Conservation (phyloP, 2,797 vertebrate genomes). For the Periparus ater region DNA sequence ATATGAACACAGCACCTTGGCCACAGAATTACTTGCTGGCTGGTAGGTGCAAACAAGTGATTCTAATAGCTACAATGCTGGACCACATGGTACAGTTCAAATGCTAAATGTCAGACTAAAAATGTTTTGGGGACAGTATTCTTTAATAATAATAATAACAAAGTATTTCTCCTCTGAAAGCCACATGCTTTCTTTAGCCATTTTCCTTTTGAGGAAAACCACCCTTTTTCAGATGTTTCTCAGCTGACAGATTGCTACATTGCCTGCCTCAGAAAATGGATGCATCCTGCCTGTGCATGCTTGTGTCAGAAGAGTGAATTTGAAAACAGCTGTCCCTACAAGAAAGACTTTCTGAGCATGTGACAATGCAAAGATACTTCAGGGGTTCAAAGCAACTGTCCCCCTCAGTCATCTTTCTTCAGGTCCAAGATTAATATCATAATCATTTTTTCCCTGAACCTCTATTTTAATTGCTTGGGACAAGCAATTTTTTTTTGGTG, state of each 20-base stretch:
- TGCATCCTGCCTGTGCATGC: slow-evolving; percentile 42
- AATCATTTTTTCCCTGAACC: background rate
- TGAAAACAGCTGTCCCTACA: slow-evolving; percentile 13
- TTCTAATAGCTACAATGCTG: slow-evolving; percentile 17
- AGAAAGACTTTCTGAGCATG: slow-evolving; percentile 3
- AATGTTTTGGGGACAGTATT: slow-evolving; percentile 41
- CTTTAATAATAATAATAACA: slow-evolving; percentile 62
- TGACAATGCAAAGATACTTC: background rate
- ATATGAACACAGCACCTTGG: background rate
- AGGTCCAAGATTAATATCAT: background rate
- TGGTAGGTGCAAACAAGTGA: slow-evolving; percentile 8
- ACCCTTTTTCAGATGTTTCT: slow-evolving; percentile 58
- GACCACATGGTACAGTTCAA: slow-evolving; percentile 26
- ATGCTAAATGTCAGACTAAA: slow-evolving; percentile 45
- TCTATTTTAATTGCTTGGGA: background rate
- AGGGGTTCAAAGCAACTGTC: background rate
- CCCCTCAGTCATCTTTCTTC: background rate
- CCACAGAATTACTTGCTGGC: slow-evolving; percentile 3
- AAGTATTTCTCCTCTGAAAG: slow-evolving; percentile 56
- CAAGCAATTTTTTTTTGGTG: background rate
- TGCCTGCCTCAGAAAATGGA: background rate
- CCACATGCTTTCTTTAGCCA: slow-evolving; percentile 61
- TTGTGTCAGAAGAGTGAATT: slow-evolving; percentile 48
- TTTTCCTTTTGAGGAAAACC: slow-evolving; percentile 54
- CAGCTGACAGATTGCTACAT: slow-evolving; percentile 53